phyloP scores from a whole-genome alignment of 2,113 vertebrate species.

The Atrichornis clamosus region DNA sequence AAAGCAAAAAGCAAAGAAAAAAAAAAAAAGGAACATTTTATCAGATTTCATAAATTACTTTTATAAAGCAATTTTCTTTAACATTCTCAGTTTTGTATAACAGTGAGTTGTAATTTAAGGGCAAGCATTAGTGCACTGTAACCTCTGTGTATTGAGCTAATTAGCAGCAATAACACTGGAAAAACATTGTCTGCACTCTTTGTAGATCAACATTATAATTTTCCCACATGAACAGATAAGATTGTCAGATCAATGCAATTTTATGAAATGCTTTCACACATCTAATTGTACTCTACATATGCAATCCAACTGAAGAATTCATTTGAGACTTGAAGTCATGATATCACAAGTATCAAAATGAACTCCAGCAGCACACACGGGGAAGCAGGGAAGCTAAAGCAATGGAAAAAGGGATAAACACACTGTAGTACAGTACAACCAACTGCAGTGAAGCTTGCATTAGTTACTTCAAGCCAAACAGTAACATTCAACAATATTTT shows the following conservation, averaged over 20 bases:
- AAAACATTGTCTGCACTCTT: background rate
- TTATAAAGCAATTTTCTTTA: slow-evolving; percentile 26
- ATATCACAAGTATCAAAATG: slow-evolving; percentile 53
- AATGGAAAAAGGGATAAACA: slow-evolving; percentile 2
- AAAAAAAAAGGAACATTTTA: slow-evolving; percentile 60
- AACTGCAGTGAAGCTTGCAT: background rate
- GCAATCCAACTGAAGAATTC: slow-evolving; percentile 32
- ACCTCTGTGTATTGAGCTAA: background rate
- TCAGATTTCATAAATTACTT: slow-evolving; percentile 64
- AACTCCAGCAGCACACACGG: background rate
- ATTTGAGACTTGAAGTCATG: slow-evolving; percentile 37
- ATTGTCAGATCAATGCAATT: slow-evolving; percentile 13
- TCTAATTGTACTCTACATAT: slow-evolving; percentile 9
- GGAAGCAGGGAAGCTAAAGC: slow-evolving; percentile 21
- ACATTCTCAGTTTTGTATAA: slow-evolving; percentile 23
- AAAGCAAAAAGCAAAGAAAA: slow-evolving; percentile 63
- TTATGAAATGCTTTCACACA: slow-evolving; percentile 7
- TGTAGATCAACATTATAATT: background rate
- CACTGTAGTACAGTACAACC: background rate
- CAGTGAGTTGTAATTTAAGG: background rate
- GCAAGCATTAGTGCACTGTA: background rate
- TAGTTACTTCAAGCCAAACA: slow-evolving; percentile 26
- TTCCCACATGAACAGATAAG: background rate
- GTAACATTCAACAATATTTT: background rate
- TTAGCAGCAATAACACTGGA: slow-evolving; percentile 27